Conservation (phyloP, 1,140 invertebrate genomes). For the Drosophila parabipectinata region DNA sequence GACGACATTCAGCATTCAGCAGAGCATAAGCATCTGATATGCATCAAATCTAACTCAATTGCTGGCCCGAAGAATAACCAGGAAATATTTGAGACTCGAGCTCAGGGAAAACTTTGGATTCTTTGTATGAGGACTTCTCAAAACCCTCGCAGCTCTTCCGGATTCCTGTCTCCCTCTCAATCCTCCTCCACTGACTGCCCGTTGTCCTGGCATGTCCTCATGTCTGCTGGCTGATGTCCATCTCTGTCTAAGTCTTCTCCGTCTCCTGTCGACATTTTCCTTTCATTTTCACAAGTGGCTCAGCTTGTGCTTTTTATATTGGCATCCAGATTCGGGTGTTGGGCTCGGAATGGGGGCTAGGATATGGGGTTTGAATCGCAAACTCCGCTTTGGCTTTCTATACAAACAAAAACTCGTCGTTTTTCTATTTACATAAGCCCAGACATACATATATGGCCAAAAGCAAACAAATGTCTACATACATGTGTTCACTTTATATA, state of each 20-base stretch:
- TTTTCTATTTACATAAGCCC: slow-evolving; percentile 72
- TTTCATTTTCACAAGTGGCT: slow-evolving; percentile 80
- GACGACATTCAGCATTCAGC: slow-evolving; percentile 45
- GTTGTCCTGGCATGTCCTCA: slow-evolving; percentile 24
- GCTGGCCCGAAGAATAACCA: slow-evolving; percentile 75
- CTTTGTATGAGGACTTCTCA: slow-evolving; percentile 39
- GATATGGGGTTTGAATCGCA: slow-evolving; percentile 8
- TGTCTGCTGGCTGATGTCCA: slow-evolving; percentile 44
- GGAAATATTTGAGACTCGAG: slow-evolving; percentile 67
- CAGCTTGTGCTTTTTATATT: slow-evolving; percentile 70
- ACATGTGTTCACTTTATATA: slow-evolving; percentile 13
- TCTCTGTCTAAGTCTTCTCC: slow-evolving; percentile 10
- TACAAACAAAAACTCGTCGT: slow-evolving; percentile 66
- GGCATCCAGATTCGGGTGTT: slow-evolving; percentile 61
- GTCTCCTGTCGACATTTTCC: slow-evolving; percentile 62
- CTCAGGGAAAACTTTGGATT: slow-evolving; percentile 62
- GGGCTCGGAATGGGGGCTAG: slow-evolving; percentile 16
- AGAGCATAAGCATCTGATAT: slow-evolving; percentile 73
- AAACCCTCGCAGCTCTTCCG: not conserved
- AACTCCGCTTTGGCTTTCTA: slow-evolving; percentile 38
- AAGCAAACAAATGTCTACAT: slow-evolving; percentile 27
- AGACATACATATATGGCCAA: slow-evolving; percentile 25
- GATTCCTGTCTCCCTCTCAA: not conserved
- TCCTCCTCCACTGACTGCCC: slow-evolving; percentile 6
- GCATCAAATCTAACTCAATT: slow-evolving; percentile 81